Base-by-base conservation (phyloP, 2,888 invertebrate genomes). In the Gasteruption jaculator region DNA sequence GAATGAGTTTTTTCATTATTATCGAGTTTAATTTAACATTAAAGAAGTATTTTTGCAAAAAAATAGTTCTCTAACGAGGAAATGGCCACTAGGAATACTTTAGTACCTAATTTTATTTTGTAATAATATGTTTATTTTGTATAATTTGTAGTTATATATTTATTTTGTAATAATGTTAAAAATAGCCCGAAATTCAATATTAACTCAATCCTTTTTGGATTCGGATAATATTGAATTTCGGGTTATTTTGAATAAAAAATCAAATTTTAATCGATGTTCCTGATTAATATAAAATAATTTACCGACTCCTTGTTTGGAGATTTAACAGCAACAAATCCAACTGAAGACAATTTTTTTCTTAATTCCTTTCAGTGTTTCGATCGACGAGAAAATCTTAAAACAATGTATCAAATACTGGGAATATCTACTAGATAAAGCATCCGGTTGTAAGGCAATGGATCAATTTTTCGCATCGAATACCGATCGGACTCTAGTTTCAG, bases 371-470 rank as follows among this genome's bases (percentile, higher is more conserved):
- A 68, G 73, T 19, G 57, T 69, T 6, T 55, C 73, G 20, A 71
- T 84, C 10, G 78, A 81, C 57, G 83, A 82, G 53, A 78, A 78
- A 50, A 77, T 80, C 33, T 62, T 81, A 27, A 78, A 80, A 46
- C 79, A 81, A 48, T 80, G 87, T 73, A 75, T 91, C 15, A 85
- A 84, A 56, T 92, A 91, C 60, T 86, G 93, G 81, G 91, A 91
- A 64, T 83, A 83, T 58, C 81, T 91, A 50, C 68, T 94, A 15
- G 91, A 92, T 38, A 87, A 87, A 47, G 79, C 85, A 0, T 80
- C 86, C 0, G 92, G 91, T 0, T 79, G 86, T 48, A 79, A 83
- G 56, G 92, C 93, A 0, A 79, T 92, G 58, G 85, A 90, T 57
- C 78, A 80, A 42, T 91, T 92, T 59, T 92, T 92, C 60, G 80